Evolutionary conservation across 2,113 vertebrate genomes (phyloP).

Genomic region (Cyanocitta stelleri): DNA sequence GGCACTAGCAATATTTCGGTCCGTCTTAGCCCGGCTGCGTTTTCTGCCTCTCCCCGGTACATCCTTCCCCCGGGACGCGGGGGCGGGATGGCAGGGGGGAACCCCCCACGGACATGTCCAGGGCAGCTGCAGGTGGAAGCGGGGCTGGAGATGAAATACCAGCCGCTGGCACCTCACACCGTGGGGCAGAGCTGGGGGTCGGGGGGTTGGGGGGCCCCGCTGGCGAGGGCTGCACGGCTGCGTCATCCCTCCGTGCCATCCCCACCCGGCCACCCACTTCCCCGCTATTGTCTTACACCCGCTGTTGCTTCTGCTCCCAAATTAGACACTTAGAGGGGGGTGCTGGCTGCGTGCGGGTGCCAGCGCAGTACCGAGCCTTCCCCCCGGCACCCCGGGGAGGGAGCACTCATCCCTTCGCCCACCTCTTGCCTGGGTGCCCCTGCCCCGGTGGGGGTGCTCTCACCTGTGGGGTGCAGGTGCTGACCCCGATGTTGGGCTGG

Average conservation of each 20-base stretch:
- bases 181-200: neutral
- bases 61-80: neutral
- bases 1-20: neutral
- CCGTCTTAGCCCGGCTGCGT: neutral
- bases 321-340: neutral
- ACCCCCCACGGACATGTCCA: neutral
- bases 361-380: neutral
- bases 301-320: constrained; percentile 47
- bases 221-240: neutral
- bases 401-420: neutral
- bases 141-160: neutral
- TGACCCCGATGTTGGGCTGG: neutral
- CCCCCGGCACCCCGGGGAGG: neutral
- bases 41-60: neutral
- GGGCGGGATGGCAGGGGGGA: neutral
- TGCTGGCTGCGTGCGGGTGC: neutral
- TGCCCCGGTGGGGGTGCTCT: fast-evolving
- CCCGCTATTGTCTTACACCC: constrained; percentile 38
- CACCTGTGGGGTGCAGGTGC: neutral
- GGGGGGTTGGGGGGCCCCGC: neutral
- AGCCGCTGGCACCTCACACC: neutral
- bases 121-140: neutral
- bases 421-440: neutral
- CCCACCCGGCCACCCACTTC: constrained; percentile 50
- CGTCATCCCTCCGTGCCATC: constrained; percentile 38